phyloP scores from a whole-genome alignment of 2,797 vertebrate genomes.

The Erpetoichthys calabaricus region DNA sequence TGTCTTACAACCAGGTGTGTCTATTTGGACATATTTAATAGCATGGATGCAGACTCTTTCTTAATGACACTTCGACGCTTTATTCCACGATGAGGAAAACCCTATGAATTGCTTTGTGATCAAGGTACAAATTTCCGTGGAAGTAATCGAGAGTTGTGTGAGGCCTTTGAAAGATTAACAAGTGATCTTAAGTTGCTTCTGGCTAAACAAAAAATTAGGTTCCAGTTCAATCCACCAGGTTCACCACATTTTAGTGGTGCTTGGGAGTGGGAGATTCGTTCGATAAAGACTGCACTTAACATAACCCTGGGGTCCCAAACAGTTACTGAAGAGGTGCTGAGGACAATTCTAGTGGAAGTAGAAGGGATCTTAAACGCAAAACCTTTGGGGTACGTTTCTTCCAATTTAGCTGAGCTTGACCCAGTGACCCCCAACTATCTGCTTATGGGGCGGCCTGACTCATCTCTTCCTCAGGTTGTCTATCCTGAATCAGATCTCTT shows the following conservation, averaged over 20 bases:
- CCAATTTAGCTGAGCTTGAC: slow-evolving; percentile 6
- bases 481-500: not conserved
- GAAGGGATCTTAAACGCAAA: slow-evolving; percentile 8
- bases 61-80: slow-evolving; percentile 8
- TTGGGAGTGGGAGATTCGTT: slow-evolving; percentile 6
- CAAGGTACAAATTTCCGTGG: not conserved
- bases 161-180: not conserved
- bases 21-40: not conserved
- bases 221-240: slow-evolving; percentile 3
- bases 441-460: slow-evolving; percentile 9
- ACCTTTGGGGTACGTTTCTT: slow-evolving; percentile 10
- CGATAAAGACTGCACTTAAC: slow-evolving; percentile 1
- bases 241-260: slow-evolving; percentile 8
- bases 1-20: slow-evolving; percentile 1
- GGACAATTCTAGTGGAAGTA: slow-evolving; percentile 5
- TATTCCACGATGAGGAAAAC: slow-evolving; percentile 2
- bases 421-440: slow-evolving; percentile 11
- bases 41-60: slow-evolving; percentile 6
- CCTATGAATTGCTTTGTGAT: slow-evolving; percentile 2
- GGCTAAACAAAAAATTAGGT: not conserved
- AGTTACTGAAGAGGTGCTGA: not conserved
- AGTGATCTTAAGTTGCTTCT: not conserved
- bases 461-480: slow-evolving; percentile 3
- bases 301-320: not conserved
- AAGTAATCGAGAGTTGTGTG: not conserved